Evolutionary conservation across 2,888 invertebrate species (phyloP).

Genomic region (Leistus spinibarbis): DNA sequence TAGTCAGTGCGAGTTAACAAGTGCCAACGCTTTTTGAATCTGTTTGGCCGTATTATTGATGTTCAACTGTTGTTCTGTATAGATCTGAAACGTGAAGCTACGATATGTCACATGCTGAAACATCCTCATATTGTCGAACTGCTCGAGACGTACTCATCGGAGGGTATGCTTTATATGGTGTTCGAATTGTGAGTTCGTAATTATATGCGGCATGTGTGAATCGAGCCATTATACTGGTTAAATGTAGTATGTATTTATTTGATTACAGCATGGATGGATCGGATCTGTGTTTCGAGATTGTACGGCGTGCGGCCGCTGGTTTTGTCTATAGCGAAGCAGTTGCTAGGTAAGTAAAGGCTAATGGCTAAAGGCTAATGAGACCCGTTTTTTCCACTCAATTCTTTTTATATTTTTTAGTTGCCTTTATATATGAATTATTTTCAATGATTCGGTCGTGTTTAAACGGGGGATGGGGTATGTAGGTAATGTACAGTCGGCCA

Average conservation of each 20-base stretch:
- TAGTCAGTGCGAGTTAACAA: no score
- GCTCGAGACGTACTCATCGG: slow-evolving; percentile 96
- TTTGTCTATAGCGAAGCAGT: slow-evolving; percentile 99
- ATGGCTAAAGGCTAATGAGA: no score
- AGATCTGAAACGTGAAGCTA: slow-evolving; percentile 98
- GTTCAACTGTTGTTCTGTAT: no score
- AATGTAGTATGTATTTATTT: slow-evolving; percentile 42
- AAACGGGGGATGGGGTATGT: background rate
- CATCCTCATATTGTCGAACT: slow-evolving; percentile 99
- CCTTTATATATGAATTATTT: background rate
- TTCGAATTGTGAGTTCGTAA: slow-evolving; percentile 92
- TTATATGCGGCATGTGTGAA: background rate
- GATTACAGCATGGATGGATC: slow-evolving; percentile 95
- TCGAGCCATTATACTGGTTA: background rate
- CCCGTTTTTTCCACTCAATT: no score
- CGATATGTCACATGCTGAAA: slow-evolving; percentile 98
- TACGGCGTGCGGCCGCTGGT: slow-evolving; percentile 92
- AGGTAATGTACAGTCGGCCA: background rate
- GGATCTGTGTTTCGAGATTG: slow-evolving; percentile 98
- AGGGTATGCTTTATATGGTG: slow-evolving; percentile 99
- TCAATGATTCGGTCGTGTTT: background rate
- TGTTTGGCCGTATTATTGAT: no score
- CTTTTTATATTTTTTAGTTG: no score
- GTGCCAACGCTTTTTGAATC: slow-evolving; percentile 16
- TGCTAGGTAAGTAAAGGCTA: slow-evolving; percentile 76